Percentiles rank a stretch among this genome's conserved stretches.
phyloP scores from a whole-genome alignment of 1,140 invertebrate genomes.

The Papilio glaucus region DNA sequence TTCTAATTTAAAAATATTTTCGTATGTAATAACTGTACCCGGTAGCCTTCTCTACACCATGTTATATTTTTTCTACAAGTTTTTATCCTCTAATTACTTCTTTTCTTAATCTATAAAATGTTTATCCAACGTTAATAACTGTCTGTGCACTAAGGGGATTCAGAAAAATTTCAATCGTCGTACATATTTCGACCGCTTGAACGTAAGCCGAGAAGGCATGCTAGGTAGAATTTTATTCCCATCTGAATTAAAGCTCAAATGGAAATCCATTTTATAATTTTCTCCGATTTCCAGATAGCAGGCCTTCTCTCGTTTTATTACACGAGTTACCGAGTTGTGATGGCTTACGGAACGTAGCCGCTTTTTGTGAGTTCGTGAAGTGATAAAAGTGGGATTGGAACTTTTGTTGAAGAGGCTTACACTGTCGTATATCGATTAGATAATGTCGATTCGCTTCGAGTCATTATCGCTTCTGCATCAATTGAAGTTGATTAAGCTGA shows the following conservation, averaged over 20 bases:
- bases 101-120: background rate
- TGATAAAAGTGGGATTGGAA: slow-evolving; percentile 27
- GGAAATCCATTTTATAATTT: slow-evolving; percentile 68
- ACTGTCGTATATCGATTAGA: slow-evolving; percentile 52
- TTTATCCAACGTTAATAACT: slow-evolving; percentile 42
- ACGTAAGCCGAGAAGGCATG: slow-evolving; percentile 48
- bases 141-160: slow-evolving; percentile 53
- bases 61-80: too few relatives aligned
- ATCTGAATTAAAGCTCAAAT: slow-evolving; percentile 65
- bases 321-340: slow-evolving; percentile 39
- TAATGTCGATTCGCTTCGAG: slow-evolving; percentile 55
- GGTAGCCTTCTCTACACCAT: too few relatives aligned
- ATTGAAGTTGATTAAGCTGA: slow-evolving; percentile 57
- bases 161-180: slow-evolving; percentile 74
- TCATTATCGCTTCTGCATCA: slow-evolving; percentile 57
- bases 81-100: too few relatives aligned
- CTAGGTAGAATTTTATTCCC: slow-evolving; percentile 59
- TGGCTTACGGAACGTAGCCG: slow-evolving; percentile 38
- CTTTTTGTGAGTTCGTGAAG: slow-evolving; percentile 38
- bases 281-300: slow-evolving; percentile 51
- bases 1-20: too few relatives aligned
- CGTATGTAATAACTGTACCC: too few relatives aligned
- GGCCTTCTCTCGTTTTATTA: slow-evolving; percentile 53
- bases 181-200: slow-evolving; percentile 43
- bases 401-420: slow-evolving; percentile 36